A percentile compares a stretch with the other conserved stretches of the same genome.
phyloP scores from a whole-genome alignment of 2,888 invertebrate species.

The Pammene fasciana region DNA sequence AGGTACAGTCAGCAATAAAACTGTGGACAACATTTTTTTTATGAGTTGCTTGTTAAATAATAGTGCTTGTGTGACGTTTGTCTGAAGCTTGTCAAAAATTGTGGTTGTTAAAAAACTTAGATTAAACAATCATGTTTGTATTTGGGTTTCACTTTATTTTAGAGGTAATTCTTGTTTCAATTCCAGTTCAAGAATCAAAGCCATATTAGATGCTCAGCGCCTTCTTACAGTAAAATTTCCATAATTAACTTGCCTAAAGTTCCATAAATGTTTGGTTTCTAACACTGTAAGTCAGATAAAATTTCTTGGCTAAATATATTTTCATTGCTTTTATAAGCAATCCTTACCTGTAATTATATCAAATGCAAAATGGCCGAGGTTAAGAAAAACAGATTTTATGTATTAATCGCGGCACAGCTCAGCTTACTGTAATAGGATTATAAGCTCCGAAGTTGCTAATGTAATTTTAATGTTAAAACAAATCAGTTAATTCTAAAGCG shows the following conservation, averaged over 20 bases:
- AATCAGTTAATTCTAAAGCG: conserved; percentile 26
- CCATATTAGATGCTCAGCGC: too few species aligned
- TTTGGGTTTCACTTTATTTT: too few species aligned
- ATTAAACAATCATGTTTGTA: too few species aligned
- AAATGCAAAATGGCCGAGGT: background rate
- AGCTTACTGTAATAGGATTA: conserved; percentile 27
- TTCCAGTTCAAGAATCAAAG: too few species aligned
- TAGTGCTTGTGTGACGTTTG: background rate
- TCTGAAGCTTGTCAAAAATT: background rate
- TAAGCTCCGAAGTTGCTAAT: conserved; percentile 28
- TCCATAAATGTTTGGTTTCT: too few species aligned
- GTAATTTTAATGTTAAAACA: conserved; percentile 37
- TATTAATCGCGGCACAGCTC: conserved; percentile 12
- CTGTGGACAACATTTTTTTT: too few species aligned
- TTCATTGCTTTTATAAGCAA: background rate
- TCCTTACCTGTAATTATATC: background rate
- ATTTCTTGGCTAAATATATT: background rate
- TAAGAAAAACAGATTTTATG: conserved; percentile 21
- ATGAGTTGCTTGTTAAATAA: too few species aligned
- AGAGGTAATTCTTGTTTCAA: too few species aligned
- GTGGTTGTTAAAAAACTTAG: background rate
- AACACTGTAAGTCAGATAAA: background rate
- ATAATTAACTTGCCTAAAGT: too few species aligned
- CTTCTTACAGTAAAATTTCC: too few species aligned
- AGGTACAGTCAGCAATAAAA: too few species aligned